Evolutionary conservation across 2,113 vertebrate species (phyloP), one percentile per base, ranked within the genome.

Genomic region (Rhineura floridana): DNA sequence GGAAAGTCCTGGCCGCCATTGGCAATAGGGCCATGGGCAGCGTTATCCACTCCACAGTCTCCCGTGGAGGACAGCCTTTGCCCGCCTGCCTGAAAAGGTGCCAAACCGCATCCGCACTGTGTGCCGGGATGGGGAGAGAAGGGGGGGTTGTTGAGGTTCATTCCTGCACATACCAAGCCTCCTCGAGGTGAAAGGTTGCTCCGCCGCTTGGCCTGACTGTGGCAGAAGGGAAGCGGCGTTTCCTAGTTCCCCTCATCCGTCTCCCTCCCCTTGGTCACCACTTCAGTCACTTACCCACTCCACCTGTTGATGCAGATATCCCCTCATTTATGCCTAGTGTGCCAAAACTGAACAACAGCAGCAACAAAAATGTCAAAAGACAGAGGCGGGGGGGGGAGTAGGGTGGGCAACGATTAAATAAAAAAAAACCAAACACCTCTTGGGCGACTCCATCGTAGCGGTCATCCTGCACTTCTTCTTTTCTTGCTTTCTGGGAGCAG

Each of bases 301-400:
- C 97, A 99, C 98, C 97, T 99, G 98, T 98, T 98, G 97, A 97
- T 95, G 97, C 97, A 95, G 92, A 87, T 93, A 95, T 92, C 86
- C 87, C 91, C 93, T 95, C 93, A 95, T 93, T 92, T 95, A 92
- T 93, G 94, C 90, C 82, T 88, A 90, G 96, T 93, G 95, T 93
- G 95, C 95, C 92, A 94, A 89, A 90, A 91, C 75, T 81, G 88
- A 65, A 89, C 84, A 90, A 92, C 92, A 91, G 23, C 30, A 39
- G 23, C 9, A n/a, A 86, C 21, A 73, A 73, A 39, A 50, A 46
- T 3, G 46, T 6, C 23, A 46, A 69, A 65, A 79, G 25, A 30
- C 23, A 78, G 39, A 87, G 65, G 85, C 44, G 50, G 25, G 33
- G 52, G 42, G 7, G 55, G 84, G 69, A 78, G 44, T 86, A 91